Percentiles rank a stretch among this genome's conserved stretches.
Conservation (phyloP, 2,888 invertebrate genomes). For the Netelia melanura region DNA sequence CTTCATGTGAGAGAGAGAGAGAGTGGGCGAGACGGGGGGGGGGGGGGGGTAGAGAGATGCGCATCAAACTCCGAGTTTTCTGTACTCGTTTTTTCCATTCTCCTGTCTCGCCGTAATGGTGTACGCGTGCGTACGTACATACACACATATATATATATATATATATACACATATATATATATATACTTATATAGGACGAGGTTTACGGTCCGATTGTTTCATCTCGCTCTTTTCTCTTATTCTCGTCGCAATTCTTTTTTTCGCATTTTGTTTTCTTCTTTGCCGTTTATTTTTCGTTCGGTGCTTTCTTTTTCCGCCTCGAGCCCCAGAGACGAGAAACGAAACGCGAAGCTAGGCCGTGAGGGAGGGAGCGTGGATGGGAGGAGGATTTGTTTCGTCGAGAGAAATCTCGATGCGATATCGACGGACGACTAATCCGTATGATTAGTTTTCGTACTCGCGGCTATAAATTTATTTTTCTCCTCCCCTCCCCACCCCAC, state of each 20-base stretch:
- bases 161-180: too few relatives aligned
- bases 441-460: too few relatives aligned
- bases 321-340: not conserved
- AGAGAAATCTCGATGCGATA: too few relatives aligned
- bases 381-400: too few relatives aligned
- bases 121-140: conserved; percentile 24
- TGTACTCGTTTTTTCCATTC: conserved; percentile 46
- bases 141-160: not conserved
- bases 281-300: conserved; percentile 20
- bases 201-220: conserved; percentile 56
- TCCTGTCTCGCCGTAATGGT: conserved; percentile 40
- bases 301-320: not conserved
- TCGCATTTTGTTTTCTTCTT: not conserved
- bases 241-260: conserved; percentile 35
- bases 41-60: conserved; percentile 38
- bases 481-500: too few relatives aligned
- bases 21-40: not conserved
- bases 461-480: too few relatives aligned
- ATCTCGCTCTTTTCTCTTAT: conserved; percentile 53
- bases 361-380: too few relatives aligned
- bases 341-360: too few relatives aligned
- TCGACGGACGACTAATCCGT: too few relatives aligned
- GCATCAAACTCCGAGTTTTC: conserved; percentile 61
- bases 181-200: too few relatives aligned
- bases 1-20: conserved; percentile 3